Evolutionary conservation across 2,797 vertebrate genomes (phyloP).

Genomic region (Amblyopsis hoosieri): DNA sequence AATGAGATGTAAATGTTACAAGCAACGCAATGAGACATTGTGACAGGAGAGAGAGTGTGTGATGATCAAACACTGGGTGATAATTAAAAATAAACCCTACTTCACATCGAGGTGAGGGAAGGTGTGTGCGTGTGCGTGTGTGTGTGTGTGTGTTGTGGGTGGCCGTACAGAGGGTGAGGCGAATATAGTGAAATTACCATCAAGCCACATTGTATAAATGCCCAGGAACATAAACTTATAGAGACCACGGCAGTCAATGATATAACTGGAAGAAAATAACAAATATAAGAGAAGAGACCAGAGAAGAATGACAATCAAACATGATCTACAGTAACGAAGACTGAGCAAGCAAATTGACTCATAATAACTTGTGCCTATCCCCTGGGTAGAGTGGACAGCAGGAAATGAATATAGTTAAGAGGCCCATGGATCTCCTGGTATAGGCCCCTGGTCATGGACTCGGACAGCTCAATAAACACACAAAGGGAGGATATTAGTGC

Average conservation of each 20-base stretch:
- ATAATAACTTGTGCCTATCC: constrained; percentile 31
- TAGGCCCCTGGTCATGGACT: constrained; percentile 31
- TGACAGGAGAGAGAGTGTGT: constrained; percentile 48
- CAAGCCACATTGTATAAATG: no score
- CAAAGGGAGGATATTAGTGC: constrained; percentile 21
- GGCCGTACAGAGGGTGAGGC: constrained; percentile 12
- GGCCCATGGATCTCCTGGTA: constrained; percentile 42
- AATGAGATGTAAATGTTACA: constrained; percentile 66
- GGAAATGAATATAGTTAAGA: constrained; percentile 41
- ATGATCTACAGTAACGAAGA: constrained; percentile 6
- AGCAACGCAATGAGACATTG: constrained; percentile 44
- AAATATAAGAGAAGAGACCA: constrained; percentile 11
- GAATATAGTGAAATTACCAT: neutral
- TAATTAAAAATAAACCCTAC: constrained; percentile 62
- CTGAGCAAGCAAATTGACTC: constrained; percentile 11
- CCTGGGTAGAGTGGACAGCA: constrained; percentile 27
- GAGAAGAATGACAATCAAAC: constrained; percentile 18
- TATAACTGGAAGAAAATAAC: neutral
- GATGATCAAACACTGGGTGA: constrained; percentile 54
- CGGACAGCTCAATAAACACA: constrained; percentile 39
- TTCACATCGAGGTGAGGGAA: constrained; percentile 8
- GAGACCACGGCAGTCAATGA: neutral
- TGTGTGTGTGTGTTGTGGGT: neutral
- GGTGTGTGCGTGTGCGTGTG: neutral
- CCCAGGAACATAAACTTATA: constrained; percentile 8